A percentile compares a stretch with the other conserved stretches of the same genome.
Conservation (phyloP, 2,888 invertebrate species). For the Polydrusus pterygomalis region DNA sequence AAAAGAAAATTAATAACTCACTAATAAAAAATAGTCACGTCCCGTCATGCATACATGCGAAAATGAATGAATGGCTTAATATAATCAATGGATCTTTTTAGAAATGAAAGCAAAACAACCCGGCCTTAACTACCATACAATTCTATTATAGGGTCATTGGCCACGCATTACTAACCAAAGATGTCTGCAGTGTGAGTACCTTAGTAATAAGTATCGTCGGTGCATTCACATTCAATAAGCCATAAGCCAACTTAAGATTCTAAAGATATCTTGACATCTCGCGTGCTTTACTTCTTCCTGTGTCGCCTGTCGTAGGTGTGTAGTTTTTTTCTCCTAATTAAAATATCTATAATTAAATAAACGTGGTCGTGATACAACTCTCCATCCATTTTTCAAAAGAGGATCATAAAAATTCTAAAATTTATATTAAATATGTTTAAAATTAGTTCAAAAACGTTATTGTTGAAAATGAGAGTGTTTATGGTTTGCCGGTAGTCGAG, state of each 20-base stretch:
- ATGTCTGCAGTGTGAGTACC: constrained; percentile 60
- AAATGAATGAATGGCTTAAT: constrained; percentile 40
- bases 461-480: constrained; percentile 31
- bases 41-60: background rate
- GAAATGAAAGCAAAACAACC: constrained; percentile 45
- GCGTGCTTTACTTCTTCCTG: constrained; percentile 52
- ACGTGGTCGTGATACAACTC: constrained; percentile 61
- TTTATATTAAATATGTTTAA: constrained; percentile 5
- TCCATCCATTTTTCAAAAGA: constrained; percentile 57
- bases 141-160: constrained; percentile 68
- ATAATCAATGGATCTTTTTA: constrained; percentile 35
- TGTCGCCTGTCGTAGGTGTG: constrained; percentile 25
- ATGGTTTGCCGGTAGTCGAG: constrained; percentile 44
- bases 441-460: background rate
- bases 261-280: constrained; percentile 51
- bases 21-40: background rate
- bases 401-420: background rate
- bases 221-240: constrained; percentile 51
- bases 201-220: constrained; percentile 61
- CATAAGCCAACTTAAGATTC: constrained; percentile 52
- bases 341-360: constrained; percentile 26
- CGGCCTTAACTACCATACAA: constrained; percentile 54
- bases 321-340: background rate
- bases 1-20: background rate
- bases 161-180: constrained; percentile 66